phyloP scores from a whole-genome alignment of 2,113 vertebrate species.

The Microcebus murinus region DNA sequence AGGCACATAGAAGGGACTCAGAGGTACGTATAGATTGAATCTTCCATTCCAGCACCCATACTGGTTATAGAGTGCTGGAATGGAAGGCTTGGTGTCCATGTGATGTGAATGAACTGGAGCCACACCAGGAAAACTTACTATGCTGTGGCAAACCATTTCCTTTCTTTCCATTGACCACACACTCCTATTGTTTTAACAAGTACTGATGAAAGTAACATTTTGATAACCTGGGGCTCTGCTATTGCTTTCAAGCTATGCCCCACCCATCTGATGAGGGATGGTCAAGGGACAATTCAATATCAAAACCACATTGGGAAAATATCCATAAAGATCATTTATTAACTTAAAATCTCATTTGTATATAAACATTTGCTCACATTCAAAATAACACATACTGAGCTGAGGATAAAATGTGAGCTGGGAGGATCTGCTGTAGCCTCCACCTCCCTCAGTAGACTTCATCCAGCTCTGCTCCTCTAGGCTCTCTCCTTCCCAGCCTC shows the following conservation, averaged over 20 bases:
- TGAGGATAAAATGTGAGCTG: background rate
- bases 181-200: background rate
- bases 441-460: background rate
- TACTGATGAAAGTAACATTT: background rate
- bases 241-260: background rate
- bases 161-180: background rate
- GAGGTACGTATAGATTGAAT: background rate
- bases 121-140: background rate
- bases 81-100: background rate
- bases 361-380: constrained; percentile 64
- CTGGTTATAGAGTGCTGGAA: no score
- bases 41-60: background rate
- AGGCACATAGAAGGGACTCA: background rate
- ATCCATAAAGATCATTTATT: constrained; percentile 81
- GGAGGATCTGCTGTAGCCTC: background rate
- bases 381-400: constrained; percentile 30
- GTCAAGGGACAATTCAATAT: constrained; percentile 29
- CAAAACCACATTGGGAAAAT: constrained; percentile 6
- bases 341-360: constrained; percentile 71
- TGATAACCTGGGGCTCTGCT: background rate
- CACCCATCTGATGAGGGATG: background rate
- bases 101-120: background rate
- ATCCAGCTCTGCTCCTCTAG: background rate
- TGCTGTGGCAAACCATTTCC: background rate
- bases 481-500: background rate